Conservation (phyloP, 2,888 invertebrate genomes). For the Drosophila aldrichi region DNA sequence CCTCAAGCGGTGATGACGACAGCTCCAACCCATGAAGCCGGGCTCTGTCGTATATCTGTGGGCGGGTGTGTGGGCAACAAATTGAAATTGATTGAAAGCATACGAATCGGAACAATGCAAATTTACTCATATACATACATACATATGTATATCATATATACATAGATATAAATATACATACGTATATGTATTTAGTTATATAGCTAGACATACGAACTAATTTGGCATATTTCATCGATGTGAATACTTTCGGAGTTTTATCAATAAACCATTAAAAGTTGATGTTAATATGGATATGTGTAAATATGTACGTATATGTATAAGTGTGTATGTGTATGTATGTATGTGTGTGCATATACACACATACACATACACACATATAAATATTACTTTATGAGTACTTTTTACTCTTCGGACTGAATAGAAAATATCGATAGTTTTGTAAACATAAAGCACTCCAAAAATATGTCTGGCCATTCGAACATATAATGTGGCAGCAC, state of each 20-base stretch:
- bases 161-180: too few relatives aligned
- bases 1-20: slow-evolving; percentile 34
- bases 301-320: not conserved
- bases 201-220: not conserved
- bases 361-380: slow-evolving; percentile 2
- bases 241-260: slow-evolving; percentile 18
- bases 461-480: not conserved
- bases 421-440: slow-evolving; percentile 36
- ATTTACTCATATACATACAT: not conserved
- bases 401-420: slow-evolving; percentile 13
- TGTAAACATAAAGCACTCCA: not conserved
- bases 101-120: slow-evolving; percentile 4
- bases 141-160: too few relatives aligned
- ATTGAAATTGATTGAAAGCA: slow-evolving; percentile 19
- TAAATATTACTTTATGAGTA: slow-evolving; percentile 28
- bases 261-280: slow-evolving; percentile 28
- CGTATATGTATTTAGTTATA: not conserved
- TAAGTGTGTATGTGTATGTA: too few relatives aligned
- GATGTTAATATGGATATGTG: not conserved
- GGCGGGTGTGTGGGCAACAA: slow-evolving; percentile 39
- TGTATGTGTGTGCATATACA: not conserved
- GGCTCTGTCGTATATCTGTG: slow-evolving; percentile 36
- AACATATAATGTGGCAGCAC: slow-evolving; percentile 26
- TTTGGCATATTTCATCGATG: not conserved
- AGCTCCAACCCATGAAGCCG: slow-evolving; percentile 33